Percentiles rank a stretch among this genome's conserved stretches.
Conservation (phyloP, 30 jellyfish, hydroid and myxozoan genomes). For the Chrysaora quinquecirrha region DNA sequence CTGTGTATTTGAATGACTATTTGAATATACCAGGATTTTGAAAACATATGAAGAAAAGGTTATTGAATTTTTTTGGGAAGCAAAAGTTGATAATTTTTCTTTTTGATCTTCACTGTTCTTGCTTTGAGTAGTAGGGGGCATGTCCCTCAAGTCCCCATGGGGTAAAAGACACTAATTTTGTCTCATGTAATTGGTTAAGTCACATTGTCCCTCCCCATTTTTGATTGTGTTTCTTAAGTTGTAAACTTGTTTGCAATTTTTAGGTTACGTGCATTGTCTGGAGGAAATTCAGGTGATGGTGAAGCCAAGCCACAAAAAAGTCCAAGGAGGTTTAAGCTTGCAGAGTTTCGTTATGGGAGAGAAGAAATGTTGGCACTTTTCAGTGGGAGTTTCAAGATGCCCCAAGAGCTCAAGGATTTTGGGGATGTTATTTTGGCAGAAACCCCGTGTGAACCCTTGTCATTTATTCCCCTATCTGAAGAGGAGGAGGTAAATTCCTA, state of each 20-base stretch:
- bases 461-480: conserved; percentile 87
- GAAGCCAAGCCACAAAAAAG: conserved; percentile 81
- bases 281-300: conserved; percentile 83
- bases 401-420: conserved; percentile 85
- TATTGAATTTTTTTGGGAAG: no score
- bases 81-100: no score
- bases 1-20: no score
- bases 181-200: no score
- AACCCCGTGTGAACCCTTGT: conserved; percentile 83
- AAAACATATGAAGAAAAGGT: no score
- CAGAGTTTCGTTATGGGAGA: conserved; percentile 98
- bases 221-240: no score
- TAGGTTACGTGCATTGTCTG: conserved; percentile 98
- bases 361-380: conserved; percentile 97
- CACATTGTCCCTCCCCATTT: no score
- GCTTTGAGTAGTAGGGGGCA: no score
- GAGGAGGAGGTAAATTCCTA: conserved; percentile 93
- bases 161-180: no score
- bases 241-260: neutral
- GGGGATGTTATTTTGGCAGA: conserved; percentile 86
- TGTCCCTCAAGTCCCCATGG: no score
- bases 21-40: no score
- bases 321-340: conserved; percentile 85
- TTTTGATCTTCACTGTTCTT: no score
- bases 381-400: conserved; percentile 63